These are phyloP conservation scores for Athrips mouffetella DNA, from an alignment of 2,888 invertebrate species.

Conservation along the genomic window DNA sequence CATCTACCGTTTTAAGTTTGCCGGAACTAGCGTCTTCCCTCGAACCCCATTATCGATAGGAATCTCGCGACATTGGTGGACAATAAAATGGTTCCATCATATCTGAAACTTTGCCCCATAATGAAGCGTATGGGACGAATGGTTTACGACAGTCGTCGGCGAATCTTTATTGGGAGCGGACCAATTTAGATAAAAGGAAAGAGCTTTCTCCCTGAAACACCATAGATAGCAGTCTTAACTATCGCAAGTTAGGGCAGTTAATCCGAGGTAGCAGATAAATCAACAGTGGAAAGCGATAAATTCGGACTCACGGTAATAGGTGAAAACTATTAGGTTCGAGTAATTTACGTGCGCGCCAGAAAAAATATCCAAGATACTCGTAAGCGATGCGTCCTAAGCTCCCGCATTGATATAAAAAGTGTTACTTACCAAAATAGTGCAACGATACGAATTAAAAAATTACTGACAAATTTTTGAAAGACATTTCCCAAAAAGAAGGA, in stretches of 20 bases:
- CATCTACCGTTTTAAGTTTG: background rate
- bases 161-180: conserved; percentile 77
- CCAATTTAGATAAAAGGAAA: conserved; percentile 79
- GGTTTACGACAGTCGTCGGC: conserved; percentile 76
- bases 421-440: no score
- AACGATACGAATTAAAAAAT: no score
- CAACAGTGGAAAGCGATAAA: conserved; percentile 75
- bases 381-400: background rate
- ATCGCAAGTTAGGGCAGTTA: conserved; percentile 78
- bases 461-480: no score
- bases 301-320: conserved; percentile 72
- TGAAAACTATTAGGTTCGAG: conserved; percentile 74
- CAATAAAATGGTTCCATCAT: conserved; percentile 78
- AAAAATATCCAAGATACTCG: conserved; percentile 46
- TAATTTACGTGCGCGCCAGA: conserved; percentile 59
- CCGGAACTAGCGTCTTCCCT: conserved; percentile 3
- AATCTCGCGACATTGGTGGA: conserved; percentile 76
- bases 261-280: conserved; percentile 73
- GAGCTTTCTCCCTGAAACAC: conserved; percentile 75
- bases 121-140: conserved; percentile 78
- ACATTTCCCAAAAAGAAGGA: no score
- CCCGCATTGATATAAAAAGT: background rate
- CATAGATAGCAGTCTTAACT: conserved; percentile 77
- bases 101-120: conserved; percentile 77
- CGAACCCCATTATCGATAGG: conserved; percentile 71